Percentiles rank a stretch among this genome's conserved stretches.
phyloP scores from a whole-genome alignment of 1,140 invertebrate species.

The Drosophila sp. region DNA sequence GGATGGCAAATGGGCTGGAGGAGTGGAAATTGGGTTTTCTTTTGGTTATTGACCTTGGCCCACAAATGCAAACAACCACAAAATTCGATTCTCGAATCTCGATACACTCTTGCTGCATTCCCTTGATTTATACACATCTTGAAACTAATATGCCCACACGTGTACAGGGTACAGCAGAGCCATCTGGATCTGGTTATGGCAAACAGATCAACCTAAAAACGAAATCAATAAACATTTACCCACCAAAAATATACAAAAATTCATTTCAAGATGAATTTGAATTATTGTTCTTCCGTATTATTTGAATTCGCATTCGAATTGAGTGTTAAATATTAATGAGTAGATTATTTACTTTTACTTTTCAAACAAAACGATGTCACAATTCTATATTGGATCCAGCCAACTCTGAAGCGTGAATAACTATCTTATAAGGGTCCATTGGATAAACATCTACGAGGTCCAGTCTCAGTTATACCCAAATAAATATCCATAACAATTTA shows the following conservation, averaged over 20 bases:
- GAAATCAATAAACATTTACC: conserved; percentile 8
- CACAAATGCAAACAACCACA: conserved; percentile 13
- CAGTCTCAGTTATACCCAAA: no score
- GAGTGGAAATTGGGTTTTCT: conserved; percentile 2
- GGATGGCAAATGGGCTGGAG: not conserved
- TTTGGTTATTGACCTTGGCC: conserved; percentile 42
- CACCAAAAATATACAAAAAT: conserved; percentile 4
- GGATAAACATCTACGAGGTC: no score
- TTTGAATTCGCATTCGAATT: not conserved
- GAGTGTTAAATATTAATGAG: not conserved
- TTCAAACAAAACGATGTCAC: no score
- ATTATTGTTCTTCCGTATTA: not conserved
- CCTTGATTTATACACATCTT: no score
- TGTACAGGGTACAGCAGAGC: not conserved
- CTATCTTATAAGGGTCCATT: no score
- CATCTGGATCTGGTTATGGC: conserved; percentile 6
- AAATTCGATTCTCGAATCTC: not conserved
- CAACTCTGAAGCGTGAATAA: no score
- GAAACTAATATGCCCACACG: no score
- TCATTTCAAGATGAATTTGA: not conserved
- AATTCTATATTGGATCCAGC: no score
- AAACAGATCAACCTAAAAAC: not conserved
- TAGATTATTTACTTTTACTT: no score
- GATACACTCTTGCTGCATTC: no score
- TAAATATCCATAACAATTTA: no score